Percentiles rank a stretch among this genome's conserved stretches.
Conservation (phyloP, 2,888 invertebrate genomes). For the Orchesellides sinensis region DNA sequence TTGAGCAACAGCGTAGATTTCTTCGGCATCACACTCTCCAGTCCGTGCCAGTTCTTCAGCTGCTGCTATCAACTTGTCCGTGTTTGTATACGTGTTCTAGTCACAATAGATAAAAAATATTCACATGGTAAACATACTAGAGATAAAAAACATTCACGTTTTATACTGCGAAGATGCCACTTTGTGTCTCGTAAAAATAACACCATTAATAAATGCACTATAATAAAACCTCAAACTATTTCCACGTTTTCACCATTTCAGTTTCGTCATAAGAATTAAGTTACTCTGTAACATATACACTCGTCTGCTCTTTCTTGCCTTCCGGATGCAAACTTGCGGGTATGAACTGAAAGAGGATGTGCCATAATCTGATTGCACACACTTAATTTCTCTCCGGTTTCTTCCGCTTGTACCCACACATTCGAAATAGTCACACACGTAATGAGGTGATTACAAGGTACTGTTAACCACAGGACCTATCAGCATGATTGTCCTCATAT, state of each 20-base stretch:
- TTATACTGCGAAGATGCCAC: background rate
- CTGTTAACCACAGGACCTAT: no score
- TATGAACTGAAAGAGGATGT: no score
- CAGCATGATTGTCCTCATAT: no score
- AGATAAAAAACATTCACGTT: background rate
- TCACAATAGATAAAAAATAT: constrained; percentile 74
- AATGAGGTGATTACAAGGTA: no score
- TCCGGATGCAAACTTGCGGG: no score
- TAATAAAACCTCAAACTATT: no score
- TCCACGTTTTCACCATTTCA: no score
- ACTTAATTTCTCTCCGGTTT: background rate
- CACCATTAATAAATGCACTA: no score
- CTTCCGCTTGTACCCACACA: background rate
- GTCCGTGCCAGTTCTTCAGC: constrained; percentile 97
- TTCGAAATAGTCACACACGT: no score
- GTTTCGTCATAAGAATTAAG: no score
- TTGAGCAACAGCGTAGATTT: constrained; percentile 95
- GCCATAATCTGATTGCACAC: background rate
- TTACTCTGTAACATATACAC: no score
- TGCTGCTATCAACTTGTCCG: constrained; percentile 95
- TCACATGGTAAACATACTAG: background rate
- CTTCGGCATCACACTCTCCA: constrained; percentile 97
- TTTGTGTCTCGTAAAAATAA: background rate
- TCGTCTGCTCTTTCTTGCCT: no score
- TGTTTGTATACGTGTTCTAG: constrained; percentile 98